Conservation (phyloP, 2,888 invertebrate genomes). For the Diaprepes abbreviatus region DNA sequence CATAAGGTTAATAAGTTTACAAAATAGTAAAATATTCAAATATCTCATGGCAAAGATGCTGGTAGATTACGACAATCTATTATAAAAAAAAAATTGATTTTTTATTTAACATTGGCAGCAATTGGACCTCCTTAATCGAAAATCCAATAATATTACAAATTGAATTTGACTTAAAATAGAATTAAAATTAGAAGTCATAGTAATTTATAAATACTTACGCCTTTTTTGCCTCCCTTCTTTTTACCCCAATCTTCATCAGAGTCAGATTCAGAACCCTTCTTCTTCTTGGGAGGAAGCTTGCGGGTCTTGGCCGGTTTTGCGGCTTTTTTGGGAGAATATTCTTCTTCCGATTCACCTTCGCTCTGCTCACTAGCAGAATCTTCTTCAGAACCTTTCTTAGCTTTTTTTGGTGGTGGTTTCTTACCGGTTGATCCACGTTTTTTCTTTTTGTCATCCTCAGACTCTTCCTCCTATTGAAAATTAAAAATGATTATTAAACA, state of each 20-base stretch:
- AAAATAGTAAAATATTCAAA: no score
- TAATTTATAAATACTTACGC: slow-evolving; percentile 46
- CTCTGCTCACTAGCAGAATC: slow-evolving; percentile 69
- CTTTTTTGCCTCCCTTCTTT: slow-evolving; percentile 71
- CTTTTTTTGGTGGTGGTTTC: slow-evolving; percentile 68
- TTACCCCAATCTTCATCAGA: slow-evolving; percentile 80
- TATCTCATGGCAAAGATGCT: no score
- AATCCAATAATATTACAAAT: no score
- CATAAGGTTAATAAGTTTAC: no score
- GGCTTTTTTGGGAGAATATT: slow-evolving; percentile 74
- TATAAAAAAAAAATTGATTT: no score
- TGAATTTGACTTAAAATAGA: no score
- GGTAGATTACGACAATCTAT: no score
- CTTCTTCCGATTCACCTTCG: slow-evolving; percentile 73
- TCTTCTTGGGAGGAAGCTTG: slow-evolving; percentile 73
- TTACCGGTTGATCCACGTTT: slow-evolving; percentile 71
- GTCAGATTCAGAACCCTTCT: slow-evolving; percentile 77
- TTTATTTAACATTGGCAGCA: no score
- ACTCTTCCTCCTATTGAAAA: slow-evolving; percentile 59
- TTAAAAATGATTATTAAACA: no score
- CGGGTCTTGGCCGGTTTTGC: slow-evolving; percentile 70
- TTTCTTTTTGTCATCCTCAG: slow-evolving; percentile 71
- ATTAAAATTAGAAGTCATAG: no score
- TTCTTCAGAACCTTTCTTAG: slow-evolving; percentile 70
- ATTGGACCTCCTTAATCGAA: no score